Conservation (phyloP, 2,888 invertebrate genomes). For the Leucophora obtusa region DNA sequence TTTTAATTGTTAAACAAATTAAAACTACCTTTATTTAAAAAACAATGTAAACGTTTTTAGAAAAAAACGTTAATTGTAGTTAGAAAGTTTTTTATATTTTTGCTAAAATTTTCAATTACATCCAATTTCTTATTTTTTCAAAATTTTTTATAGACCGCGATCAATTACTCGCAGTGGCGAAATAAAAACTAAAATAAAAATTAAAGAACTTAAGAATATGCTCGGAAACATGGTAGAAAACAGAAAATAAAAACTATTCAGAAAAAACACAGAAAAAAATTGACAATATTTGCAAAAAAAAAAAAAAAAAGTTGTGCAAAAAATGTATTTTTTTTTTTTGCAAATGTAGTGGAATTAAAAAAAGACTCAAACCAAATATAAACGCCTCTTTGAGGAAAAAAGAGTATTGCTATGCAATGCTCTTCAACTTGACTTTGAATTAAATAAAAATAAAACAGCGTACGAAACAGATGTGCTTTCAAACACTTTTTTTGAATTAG, state of each 20-base stretch:
- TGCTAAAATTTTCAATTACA: background rate
- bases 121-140: conserved; percentile 10
- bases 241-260: conserved; percentile 59
- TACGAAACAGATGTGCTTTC: conserved; percentile 17
- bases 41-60: conserved; percentile 14
- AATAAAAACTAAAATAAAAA: conserved; percentile 65
- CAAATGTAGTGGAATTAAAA: conserved; percentile 29
- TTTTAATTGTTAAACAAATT: background rate
- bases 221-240: conserved; percentile 60
- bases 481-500: conserved; percentile 15
- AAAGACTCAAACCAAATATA: conserved; percentile 59
- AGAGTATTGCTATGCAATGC: conserved; percentile 43
- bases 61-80: background rate
- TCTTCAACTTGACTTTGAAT: conserved; percentile 67
- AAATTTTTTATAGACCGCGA: conserved; percentile 44
- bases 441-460: conserved; percentile 39
- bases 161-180: conserved; percentile 60
- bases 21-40: conserved; percentile 27
- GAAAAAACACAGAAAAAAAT: conserved; percentile 46
- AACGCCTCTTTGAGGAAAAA: conserved; percentile 47
- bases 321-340: conserved; percentile 42
- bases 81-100: background rate
- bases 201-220: conserved; percentile 62
- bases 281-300: conserved; percentile 61
- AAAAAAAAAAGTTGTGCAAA: conserved; percentile 55